A percentile compares a stretch with the other conserved stretches of the same genome.
Conservation (phyloP, 2,797 vertebrate genomes). For the Smutsia temminckii region DNA sequence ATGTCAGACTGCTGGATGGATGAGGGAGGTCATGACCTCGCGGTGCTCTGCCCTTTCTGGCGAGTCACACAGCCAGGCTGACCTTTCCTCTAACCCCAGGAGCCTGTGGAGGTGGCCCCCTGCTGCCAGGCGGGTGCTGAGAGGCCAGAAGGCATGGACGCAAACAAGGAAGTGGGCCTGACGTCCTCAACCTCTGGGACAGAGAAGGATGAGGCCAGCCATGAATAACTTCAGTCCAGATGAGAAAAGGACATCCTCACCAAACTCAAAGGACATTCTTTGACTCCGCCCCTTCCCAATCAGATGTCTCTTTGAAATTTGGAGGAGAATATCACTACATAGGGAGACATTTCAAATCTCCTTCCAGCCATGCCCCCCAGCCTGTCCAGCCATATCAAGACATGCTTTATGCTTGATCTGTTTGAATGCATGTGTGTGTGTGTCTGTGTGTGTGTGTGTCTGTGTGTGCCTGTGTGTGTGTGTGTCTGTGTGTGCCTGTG, state of each 20-base stretch:
- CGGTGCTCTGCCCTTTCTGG: not conserved
- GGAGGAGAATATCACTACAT: not conserved
- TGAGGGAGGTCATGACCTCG: constrained; percentile 61
- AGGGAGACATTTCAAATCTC: not conserved
- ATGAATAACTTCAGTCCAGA: not conserved
- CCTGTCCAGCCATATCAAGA: not conserved
- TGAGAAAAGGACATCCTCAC: not conserved
- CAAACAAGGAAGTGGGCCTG: not conserved
- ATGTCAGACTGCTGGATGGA: constrained; percentile 51
- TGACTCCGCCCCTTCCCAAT: not conserved
- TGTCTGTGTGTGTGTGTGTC: not conserved
- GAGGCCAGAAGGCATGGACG: not conserved
- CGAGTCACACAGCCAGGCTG: not conserved
- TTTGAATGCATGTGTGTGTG: not conserved
- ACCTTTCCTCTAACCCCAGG: not conserved
- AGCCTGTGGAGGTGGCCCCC: not conserved
- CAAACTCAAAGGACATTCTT: not conserved
- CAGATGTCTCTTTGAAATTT: not conserved
- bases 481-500: too few relatives aligned
- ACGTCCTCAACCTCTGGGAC: not conserved
- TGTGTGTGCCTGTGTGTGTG: not conserved
- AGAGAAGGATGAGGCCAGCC: not conserved
- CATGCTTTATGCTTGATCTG: not conserved
- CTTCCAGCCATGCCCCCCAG: not conserved
- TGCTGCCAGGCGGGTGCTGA: not conserved